Percentiles rank a stretch among this genome's conserved stretches.
Evolutionary conservation across 53 echinoderm and acorn worm species (phyloP).

Genomic region (Glandiceps talaboti): DNA sequence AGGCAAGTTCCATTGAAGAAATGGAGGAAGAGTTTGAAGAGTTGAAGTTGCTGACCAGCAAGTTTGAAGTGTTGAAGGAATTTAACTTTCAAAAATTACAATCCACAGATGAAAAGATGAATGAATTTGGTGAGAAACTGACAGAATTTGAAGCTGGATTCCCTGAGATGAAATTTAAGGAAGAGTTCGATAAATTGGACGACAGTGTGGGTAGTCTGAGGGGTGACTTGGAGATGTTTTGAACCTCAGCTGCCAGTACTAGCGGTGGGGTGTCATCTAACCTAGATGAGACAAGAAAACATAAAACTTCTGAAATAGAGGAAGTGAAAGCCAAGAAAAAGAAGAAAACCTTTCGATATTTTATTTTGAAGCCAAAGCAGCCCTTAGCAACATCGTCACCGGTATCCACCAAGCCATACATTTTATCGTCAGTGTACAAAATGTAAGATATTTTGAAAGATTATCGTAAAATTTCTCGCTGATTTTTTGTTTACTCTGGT

Average conservation of each 20-base stretch:
- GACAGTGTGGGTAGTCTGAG: not conserved
- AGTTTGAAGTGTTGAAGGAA: not conserved
- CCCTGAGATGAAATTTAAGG: not conserved
- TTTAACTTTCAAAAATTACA: not conserved
- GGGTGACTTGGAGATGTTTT: not conserved
- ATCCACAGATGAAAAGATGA: not conserved
- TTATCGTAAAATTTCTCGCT: not conserved
- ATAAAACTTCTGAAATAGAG: not conserved
- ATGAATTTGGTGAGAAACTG: not conserved
- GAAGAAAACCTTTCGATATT: not conserved
- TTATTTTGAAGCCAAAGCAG: not conserved
- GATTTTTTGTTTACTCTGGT: not conserved
- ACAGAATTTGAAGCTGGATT: not conserved
- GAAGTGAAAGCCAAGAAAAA: not conserved
- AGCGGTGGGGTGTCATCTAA: slow-evolving; percentile 1
- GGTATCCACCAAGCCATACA: not conserved
- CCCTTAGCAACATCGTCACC: not conserved
- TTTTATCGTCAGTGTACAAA: not conserved
- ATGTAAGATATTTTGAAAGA: not conserved
- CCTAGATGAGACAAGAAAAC: not conserved
- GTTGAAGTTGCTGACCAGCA: not conserved
- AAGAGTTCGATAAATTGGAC: not conserved
- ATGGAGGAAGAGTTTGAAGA: not conserved
- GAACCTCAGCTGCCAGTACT: not conserved
- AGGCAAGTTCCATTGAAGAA: not conserved